phyloP scores from a whole-genome alignment of 2,797 vertebrate genomes.

The Dicrostonyx torquatus region DNA sequence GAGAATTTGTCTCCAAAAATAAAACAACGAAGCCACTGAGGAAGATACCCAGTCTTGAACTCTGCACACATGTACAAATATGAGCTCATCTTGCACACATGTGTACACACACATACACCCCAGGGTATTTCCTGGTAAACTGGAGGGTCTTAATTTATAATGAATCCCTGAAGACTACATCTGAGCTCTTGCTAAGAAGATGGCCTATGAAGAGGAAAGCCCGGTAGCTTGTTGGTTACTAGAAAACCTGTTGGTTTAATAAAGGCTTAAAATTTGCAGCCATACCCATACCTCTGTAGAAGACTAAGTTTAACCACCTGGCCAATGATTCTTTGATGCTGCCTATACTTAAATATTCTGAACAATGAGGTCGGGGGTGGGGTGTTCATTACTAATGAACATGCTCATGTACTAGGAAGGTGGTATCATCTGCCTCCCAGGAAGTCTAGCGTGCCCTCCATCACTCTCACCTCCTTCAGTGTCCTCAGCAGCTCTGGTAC shows the following conservation, averaged over 20 bases:
- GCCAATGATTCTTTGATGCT: background rate
- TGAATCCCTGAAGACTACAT: background rate
- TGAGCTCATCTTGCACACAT: background rate
- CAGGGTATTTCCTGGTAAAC: conserved; percentile 5
- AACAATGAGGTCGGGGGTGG: background rate
- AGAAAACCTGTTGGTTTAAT: background rate
- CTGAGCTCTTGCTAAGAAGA: background rate
- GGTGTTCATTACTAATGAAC: background rate
- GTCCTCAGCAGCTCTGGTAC: background rate
- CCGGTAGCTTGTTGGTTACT: background rate
- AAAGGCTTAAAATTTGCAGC: background rate
- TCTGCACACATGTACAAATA: background rate
- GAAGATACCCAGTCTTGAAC: background rate
- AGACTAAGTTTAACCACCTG: background rate
- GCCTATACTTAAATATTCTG: background rate
- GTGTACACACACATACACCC: background rate
- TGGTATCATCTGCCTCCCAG: background rate
- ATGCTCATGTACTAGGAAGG: background rate
- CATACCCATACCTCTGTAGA: background rate
- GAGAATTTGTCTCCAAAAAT: background rate
- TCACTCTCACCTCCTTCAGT: background rate
- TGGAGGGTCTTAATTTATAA: background rate
- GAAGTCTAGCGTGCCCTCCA: background rate
- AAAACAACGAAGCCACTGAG: background rate
- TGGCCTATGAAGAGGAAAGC: background rate